Conservation (phyloP, 2,113 vertebrate species). For the Orycteropus afer region DNA sequence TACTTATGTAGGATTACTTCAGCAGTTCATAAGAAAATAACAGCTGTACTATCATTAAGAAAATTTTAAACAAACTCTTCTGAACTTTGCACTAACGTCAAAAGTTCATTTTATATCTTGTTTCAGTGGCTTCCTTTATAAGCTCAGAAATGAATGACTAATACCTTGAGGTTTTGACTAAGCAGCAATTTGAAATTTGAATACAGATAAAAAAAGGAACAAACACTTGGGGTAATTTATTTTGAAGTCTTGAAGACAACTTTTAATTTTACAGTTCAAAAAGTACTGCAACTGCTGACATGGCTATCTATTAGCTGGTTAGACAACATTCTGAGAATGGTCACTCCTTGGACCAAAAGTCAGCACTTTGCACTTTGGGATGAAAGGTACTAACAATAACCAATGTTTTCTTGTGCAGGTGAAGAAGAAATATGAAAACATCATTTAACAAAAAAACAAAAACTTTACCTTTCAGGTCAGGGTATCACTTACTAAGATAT, state of each 20-base stretch:
- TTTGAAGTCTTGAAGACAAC: constrained; percentile 36
- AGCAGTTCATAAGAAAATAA: constrained; percentile 70
- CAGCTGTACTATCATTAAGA: constrained; percentile 5
- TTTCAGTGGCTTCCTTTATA: constrained; percentile 71
- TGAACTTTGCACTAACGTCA: constrained; percentile 81
- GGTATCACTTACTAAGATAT: not conserved
- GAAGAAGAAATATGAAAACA: not conserved
- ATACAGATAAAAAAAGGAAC: not conserved
- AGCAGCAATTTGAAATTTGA: constrained; percentile 63
- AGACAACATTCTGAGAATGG: constrained; percentile 35
- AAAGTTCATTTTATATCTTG: constrained; percentile 82
- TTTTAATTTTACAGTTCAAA: constrained; percentile 42
- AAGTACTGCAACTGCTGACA: constrained; percentile 26
- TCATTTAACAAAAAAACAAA: not conserved
- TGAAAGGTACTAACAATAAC: constrained; percentile 1
- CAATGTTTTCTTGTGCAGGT: not conserved
- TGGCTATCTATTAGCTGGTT: not conserved
- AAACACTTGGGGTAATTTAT: not conserved
- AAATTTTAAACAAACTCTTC: constrained; percentile 66
- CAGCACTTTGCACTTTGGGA: not conserved
- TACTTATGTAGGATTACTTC: not conserved
- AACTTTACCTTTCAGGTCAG: not conserved
- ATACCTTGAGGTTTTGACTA: constrained; percentile 74
- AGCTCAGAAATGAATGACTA: constrained; percentile 78
- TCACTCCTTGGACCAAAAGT: not conserved